Evolutionary conservation across 2,113 vertebrate genomes (phyloP).

Genomic region (Leucopternis melanops): DNA sequence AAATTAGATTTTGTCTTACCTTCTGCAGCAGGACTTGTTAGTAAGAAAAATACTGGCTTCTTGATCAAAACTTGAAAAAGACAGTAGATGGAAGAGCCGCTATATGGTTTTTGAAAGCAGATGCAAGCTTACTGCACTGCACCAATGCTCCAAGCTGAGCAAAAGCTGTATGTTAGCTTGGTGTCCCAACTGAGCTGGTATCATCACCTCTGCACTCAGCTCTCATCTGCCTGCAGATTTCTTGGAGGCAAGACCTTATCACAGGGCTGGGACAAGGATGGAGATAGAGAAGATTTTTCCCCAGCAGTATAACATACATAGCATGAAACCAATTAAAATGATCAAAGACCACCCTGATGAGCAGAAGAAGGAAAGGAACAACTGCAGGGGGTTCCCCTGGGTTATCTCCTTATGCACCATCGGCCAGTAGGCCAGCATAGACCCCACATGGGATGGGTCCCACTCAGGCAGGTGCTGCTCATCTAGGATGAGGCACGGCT

Average conservation of each 20-base stretch:
- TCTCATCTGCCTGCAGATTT: background rate
- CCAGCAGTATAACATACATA: background rate
- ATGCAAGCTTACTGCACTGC: background rate
- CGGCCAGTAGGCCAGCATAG: background rate
- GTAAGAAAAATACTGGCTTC: background rate
- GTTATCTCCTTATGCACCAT: background rate
- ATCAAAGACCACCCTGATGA: background rate
- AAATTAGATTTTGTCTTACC: background rate
- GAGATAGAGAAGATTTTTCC: background rate
- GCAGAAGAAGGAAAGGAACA: accelerated
- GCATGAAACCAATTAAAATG: background rate
- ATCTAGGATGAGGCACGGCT: background rate
- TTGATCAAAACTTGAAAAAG: background rate
- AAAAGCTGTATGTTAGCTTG: background rate
- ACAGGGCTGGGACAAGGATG: background rate
- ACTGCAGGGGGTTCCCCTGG: background rate
- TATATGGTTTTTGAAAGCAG: background rate
- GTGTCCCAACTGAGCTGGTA: background rate
- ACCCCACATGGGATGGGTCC: background rate
- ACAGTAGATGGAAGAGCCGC: background rate
- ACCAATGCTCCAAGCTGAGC: background rate
- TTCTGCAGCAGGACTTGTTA: background rate
- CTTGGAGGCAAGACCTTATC: background rate
- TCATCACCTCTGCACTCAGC: background rate
- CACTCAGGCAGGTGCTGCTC: background rate